Evolutionary conservation across 2,888 invertebrate species (phyloP).

Genomic region (Copidosoma aretas): DNA sequence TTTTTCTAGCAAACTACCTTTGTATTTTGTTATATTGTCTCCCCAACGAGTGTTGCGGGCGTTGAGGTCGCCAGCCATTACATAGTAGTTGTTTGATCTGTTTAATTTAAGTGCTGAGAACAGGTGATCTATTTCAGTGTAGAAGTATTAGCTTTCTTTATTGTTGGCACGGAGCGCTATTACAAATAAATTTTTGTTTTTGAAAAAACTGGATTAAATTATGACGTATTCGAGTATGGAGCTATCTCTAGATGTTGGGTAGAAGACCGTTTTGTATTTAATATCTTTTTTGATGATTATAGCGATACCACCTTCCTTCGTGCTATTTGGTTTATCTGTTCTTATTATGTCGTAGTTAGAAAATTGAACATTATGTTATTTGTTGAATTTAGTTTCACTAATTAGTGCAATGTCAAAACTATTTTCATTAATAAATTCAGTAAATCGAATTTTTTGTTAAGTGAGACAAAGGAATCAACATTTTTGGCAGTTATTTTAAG

Average conservation of each 20-base stretch:
- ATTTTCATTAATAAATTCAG: not conserved
- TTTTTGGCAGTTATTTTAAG: too few relatives aligned
- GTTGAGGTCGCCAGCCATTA: not conserved
- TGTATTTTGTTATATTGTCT: not conserved
- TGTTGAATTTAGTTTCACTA: slow-evolving; percentile 32
- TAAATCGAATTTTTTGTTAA: too few relatives aligned
- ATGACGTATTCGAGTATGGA: not conserved
- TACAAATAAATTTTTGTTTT: too few relatives aligned
- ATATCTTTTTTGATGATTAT: slow-evolving; percentile 28
- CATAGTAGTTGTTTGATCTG: not conserved
- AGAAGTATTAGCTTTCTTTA: too few relatives aligned
- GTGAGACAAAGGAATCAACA: too few relatives aligned
- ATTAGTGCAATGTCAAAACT: slow-evolving; percentile 28
- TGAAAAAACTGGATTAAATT: not conserved
- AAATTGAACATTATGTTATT: slow-evolving; percentile 4
- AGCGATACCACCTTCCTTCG: slow-evolving; percentile 22
- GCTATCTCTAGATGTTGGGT: not conserved
- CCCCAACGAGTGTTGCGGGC: not conserved
- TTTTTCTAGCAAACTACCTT: not conserved
- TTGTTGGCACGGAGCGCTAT: too few relatives aligned
- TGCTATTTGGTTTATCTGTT: slow-evolving; percentile 7
- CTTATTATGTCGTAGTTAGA: slow-evolving; percentile 15
- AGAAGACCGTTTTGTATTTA: not conserved
- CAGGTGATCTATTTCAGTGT: too few relatives aligned
- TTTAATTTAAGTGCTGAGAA: too few relatives aligned